Percentiles rank a stretch among this genome's conserved stretches.
Conservation (phyloP, 2,888 invertebrate genomes). For the Acleris holmiana region DNA sequence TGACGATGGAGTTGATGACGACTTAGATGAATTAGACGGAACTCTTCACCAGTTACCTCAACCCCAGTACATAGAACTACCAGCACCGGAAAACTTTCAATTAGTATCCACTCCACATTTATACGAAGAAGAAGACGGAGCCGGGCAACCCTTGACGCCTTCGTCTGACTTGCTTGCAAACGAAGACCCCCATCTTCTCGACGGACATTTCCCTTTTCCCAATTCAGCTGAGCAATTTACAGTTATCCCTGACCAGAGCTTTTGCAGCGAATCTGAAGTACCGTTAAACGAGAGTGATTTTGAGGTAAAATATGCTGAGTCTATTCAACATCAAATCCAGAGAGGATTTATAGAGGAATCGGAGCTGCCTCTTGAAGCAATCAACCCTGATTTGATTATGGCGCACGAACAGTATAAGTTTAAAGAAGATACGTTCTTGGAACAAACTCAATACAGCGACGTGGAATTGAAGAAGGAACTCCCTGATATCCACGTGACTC, state of each 20-base stretch:
- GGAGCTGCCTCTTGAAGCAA: slow-evolving; percentile 58
- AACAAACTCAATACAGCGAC: slow-evolving; percentile 75
- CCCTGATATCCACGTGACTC: slow-evolving; percentile 77
- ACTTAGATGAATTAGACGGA: slow-evolving; percentile 65
- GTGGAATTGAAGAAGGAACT: slow-evolving; percentile 77
- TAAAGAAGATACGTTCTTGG: slow-evolving; percentile 67
- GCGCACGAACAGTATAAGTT: slow-evolving; percentile 64
- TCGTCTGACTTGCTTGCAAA: slow-evolving; percentile 76
- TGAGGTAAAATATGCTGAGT: slow-evolving; percentile 78
- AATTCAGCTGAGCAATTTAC: slow-evolving; percentile 80
- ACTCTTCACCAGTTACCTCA: slow-evolving; percentile 76
- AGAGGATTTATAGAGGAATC: slow-evolving; percentile 55
- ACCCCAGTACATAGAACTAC: slow-evolving; percentile 85
- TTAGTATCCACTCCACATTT: slow-evolving; percentile 83
- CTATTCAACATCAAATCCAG: slow-evolving; percentile 66
- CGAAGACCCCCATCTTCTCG: slow-evolving; percentile 78
- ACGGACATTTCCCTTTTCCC: slow-evolving; percentile 79
- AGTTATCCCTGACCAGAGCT: slow-evolving; percentile 77
- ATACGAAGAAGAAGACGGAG: slow-evolving; percentile 86
- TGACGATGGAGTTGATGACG: slow-evolving; percentile 76
- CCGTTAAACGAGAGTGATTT: slow-evolving; percentile 69
- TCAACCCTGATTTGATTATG: slow-evolving; percentile 67
- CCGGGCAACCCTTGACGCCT: slow-evolving; percentile 80
- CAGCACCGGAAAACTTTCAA: slow-evolving; percentile 86
- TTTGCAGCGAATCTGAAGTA: slow-evolving; percentile 71